These are phyloP conservation scores for Cyclophora punctaria DNA, from an alignment of 2,888 invertebrate genomes.

Conservation along the genomic window DNA sequence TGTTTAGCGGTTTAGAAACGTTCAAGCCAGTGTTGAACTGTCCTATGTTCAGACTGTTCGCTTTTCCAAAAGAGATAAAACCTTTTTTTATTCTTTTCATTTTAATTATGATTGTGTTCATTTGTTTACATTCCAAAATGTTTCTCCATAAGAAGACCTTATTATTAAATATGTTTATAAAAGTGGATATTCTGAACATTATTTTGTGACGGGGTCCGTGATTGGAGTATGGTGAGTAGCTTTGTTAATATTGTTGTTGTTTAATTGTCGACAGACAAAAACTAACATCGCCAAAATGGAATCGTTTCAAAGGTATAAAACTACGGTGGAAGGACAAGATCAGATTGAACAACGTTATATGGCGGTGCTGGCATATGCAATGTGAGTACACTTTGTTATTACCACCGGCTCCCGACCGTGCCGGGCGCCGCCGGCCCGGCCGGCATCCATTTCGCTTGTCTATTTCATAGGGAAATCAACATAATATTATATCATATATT, in stretches of 20 bases:
- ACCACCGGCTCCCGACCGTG: no score
- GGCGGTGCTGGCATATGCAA: conserved; percentile 99
- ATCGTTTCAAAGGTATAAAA: conserved; percentile 98
- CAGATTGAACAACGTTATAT: conserved; percentile 98
- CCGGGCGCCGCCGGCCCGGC: no score
- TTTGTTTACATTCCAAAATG: conserved; percentile 52
- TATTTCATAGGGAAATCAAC: no score
- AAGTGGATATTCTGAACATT: conserved; percentile 39
- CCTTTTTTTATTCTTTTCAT: conserved; percentile 26
- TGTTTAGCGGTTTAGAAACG: conserved; percentile 33
- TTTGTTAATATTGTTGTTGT: conserved; percentile 21
- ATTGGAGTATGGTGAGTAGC: conserved; percentile 51
- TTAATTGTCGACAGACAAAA: conserved; percentile 87
- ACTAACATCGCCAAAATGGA: conserved; percentile 99
- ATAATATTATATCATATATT: no score
- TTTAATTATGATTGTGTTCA: conserved; percentile 51
- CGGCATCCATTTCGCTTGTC: no score
- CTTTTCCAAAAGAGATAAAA: conserved; percentile 23
- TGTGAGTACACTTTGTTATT: conserved; percentile 77
- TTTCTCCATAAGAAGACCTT: conserved; percentile 46
- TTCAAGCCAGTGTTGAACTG: conserved; percentile 45
- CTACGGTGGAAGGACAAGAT: conserved; percentile 99
- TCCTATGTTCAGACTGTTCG: conserved; percentile 39
- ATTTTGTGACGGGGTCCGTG: conserved; percentile 49
- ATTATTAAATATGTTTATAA: conserved; percentile 47